Conservation (phyloP, 2,113 vertebrate species). For the Indri indri region DNA sequence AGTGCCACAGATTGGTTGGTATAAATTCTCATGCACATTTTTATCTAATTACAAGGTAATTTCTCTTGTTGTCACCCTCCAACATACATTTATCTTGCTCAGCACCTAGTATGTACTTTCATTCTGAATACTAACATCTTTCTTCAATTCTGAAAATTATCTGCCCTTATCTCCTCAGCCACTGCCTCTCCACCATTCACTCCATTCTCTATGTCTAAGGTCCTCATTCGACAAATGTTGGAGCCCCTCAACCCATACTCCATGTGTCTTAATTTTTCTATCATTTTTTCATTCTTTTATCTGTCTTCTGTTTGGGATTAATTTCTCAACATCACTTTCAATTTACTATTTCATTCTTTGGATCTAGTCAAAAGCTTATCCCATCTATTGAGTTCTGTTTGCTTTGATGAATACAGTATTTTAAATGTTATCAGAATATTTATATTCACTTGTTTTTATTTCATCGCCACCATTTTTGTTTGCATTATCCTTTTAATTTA, state of each 20-base stretch:
- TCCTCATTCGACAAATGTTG: background rate
- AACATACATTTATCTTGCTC: background rate
- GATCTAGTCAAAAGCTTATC: background rate
- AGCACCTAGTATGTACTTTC: background rate
- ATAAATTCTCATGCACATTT: background rate
- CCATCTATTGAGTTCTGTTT: background rate
- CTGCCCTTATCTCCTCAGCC: background rate
- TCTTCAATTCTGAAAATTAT: background rate
- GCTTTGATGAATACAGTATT: background rate
- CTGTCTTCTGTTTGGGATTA: background rate
- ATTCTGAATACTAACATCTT: background rate
- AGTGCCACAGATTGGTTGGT: background rate
- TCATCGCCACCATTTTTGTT: background rate
- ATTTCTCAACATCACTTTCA: background rate
- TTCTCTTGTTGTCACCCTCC: background rate
- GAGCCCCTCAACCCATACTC: background rate
- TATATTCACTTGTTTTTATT: background rate
- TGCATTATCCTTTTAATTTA: background rate
- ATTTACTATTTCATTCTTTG: background rate
- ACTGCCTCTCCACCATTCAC: background rate
- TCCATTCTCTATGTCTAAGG: background rate
- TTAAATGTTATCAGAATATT: background rate
- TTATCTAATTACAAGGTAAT: background rate
- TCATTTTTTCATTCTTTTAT: background rate
- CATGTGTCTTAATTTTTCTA: background rate